Conservation (phyloP, 2,888 invertebrate species). For the Acleris emargana region DNA sequence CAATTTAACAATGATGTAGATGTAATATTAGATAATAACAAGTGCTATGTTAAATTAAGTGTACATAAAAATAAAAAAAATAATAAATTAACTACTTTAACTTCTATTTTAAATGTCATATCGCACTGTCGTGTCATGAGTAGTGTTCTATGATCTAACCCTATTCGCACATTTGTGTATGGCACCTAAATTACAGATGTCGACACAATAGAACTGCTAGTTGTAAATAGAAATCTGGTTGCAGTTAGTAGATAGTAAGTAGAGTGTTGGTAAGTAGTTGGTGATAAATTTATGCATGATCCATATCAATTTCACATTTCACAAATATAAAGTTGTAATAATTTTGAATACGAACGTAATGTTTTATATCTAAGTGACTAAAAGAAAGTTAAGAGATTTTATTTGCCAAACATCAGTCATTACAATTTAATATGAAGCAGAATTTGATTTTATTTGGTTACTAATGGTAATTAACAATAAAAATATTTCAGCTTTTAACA, state of each 20-base stretch:
- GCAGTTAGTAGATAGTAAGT: conserved; percentile 30
- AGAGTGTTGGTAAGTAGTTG: conserved; percentile 26
- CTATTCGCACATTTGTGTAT: conserved; percentile 15
- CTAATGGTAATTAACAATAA: not conserved
- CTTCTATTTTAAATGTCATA: not conserved
- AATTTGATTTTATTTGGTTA: not conserved
- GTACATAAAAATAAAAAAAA: conserved; percentile 22
- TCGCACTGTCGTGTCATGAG: conserved; percentile 21
- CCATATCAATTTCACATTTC: too few relatives aligned
- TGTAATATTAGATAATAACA: conserved; percentile 21
- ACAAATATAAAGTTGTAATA: too few relatives aligned
- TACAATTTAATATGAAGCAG: too few relatives aligned
- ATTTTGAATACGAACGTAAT: too few relatives aligned
- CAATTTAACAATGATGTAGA: conserved; percentile 10
- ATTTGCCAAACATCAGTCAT: too few relatives aligned
- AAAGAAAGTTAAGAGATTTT: not conserved
- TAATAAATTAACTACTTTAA: conserved; percentile 13
- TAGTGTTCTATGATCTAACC: conserved; percentile 33
- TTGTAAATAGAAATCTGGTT: conserved; percentile 27
- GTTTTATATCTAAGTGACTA: too few relatives aligned
- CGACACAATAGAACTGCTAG: conserved; percentile 25
- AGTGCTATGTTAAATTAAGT: conserved; percentile 2
- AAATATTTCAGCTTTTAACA: conserved; percentile 73
- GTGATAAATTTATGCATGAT: not conserved
- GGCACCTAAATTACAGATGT: conserved; percentile 32